Evolutionary conservation across 2,888 invertebrate genomes (phyloP).

Genomic region (Rutpela maculata): DNA sequence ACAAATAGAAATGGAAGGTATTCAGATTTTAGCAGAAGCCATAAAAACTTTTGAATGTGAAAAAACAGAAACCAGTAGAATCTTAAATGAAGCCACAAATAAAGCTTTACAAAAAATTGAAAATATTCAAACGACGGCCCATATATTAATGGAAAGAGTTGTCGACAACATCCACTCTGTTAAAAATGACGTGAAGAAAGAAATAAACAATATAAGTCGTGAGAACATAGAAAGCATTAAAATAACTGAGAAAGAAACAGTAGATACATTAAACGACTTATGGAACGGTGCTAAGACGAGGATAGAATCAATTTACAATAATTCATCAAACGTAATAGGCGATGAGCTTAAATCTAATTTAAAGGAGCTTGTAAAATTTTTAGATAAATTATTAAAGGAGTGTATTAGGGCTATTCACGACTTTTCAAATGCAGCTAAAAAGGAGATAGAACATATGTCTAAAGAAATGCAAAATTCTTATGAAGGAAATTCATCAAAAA

Average conservation of each 20-base stretch:
- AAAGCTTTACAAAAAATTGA: constrained; percentile 11
- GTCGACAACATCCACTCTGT: background rate
- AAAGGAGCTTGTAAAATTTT: constrained; percentile 25
- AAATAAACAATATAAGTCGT: constrained; percentile 18
- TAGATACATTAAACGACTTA: constrained; percentile 2
- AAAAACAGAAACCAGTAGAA: constrained; percentile 18
- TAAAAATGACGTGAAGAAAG: background rate
- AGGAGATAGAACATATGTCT: background rate
- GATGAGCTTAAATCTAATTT: background rate
- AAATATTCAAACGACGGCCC: background rate
- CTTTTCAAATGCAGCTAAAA: background rate
- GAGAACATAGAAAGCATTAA: constrained; percentile 14
- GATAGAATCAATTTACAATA: constrained; percentile 11
- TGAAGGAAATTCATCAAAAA: background rate
- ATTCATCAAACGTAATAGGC: background rate
- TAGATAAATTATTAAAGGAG: constrained; percentile 16
- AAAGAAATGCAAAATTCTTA: background rate
- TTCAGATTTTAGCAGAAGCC: constrained; percentile 5
- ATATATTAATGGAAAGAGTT: background rate
- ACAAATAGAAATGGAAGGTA: constrained; percentile 1
- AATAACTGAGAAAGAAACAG: constrained; percentile 14
- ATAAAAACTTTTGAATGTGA: constrained; percentile 24
- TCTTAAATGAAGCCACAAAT: constrained; percentile 11
- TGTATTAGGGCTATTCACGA: constrained; percentile 6
- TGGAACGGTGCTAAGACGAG: constrained; percentile 22